These are phyloP conservation scores for Xenops minutus DNA, from an alignment of 2,797 vertebrate genomes.

Conservation along the genomic window DNA sequence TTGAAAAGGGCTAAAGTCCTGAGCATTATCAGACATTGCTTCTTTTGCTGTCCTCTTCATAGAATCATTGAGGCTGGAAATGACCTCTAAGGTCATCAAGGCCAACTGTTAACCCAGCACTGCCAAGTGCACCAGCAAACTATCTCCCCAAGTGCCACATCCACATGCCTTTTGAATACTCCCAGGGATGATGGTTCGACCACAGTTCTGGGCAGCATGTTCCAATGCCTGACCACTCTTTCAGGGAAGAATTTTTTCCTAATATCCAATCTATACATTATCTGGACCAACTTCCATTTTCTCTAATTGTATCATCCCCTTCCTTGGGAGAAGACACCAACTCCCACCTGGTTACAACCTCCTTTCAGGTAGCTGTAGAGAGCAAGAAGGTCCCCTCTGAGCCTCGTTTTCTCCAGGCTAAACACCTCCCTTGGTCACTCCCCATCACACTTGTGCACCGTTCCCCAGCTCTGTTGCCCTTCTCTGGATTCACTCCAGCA, in stretches of 20 bases:
- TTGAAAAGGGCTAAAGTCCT: not conserved
- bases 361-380: not conserved
- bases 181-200: not conserved
- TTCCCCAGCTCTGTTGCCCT: fast-evolving
- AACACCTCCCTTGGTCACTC: not conserved
- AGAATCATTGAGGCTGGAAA: not conserved
- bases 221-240: not conserved
- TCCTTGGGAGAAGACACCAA: not conserved
- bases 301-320: not conserved
- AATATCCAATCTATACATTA: not conserved
- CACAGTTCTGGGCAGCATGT: not conserved
- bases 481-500: not conserved
- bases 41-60: not conserved
- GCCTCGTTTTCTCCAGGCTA: not conserved
- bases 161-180: fast-evolving
- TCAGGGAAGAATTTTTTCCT: not conserved
- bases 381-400: not conserved
- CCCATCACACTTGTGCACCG: not conserved
- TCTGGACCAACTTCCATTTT: not conserved
- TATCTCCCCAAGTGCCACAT: too few species aligned
- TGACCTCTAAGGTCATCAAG: not conserved
- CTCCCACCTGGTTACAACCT: too few species aligned
- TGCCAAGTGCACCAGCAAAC: not conserved
- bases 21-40: not conserved
- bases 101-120: too few species aligned